Evolutionary conservation across 2,113 vertebrate species (phyloP).

Genomic region (Xenus cinereus): DNA sequence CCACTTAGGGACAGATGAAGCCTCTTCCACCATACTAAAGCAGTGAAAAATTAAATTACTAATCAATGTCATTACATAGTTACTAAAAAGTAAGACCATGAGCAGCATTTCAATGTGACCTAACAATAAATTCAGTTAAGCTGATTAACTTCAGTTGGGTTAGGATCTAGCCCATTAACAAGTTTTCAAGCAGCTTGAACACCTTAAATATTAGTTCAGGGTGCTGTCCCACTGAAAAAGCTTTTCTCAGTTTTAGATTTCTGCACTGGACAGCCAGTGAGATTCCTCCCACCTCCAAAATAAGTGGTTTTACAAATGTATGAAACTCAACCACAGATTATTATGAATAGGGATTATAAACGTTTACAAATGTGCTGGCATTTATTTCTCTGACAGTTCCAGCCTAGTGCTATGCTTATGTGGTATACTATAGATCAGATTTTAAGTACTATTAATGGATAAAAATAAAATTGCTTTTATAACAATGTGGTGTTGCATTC

Average conservation of each 20-base stretch:
- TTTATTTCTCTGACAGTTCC: neutral
- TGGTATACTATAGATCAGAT: neutral
- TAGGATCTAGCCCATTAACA: neutral
- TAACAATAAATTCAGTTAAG: constrained; percentile 8
- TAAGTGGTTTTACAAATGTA: neutral
- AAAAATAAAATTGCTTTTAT: neutral
- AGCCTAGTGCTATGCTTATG: neutral
- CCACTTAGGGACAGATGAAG: neutral
- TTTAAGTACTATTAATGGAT: neutral
- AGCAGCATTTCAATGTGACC: neutral
- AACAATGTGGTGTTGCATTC: neutral
- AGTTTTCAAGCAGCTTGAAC: neutral
- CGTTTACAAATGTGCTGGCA: neutral
- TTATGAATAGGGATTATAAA: neutral
- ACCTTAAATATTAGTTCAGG: neutral
- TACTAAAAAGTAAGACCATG: neutral
- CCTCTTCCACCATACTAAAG: constrained; percentile 18
- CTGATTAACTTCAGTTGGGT: neutral
- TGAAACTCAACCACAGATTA: neutral
- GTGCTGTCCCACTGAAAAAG: neutral
- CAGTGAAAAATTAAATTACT: constrained; percentile 4
- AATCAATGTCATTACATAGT: neutral
- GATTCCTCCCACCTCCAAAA: neutral
- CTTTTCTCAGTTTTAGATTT: neutral
- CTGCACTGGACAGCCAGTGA: neutral